Base-by-base conservation (phyloP, 2,888 invertebrate genomes). In the Dasysyrphus albostriatus region DNA sequence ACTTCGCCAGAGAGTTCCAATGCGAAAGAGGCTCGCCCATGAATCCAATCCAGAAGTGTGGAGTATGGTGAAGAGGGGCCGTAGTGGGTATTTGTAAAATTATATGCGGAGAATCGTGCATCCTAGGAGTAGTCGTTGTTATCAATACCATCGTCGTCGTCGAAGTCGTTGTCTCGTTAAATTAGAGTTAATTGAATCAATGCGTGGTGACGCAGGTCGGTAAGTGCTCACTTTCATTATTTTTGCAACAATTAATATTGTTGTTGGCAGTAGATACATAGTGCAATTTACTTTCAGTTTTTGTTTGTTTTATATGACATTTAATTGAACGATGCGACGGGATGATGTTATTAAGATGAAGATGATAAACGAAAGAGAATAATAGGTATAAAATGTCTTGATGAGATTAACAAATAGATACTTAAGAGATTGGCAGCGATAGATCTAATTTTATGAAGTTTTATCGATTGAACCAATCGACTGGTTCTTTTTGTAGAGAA, bases 21-120 rank as follows among this genome's bases (percentile, higher is more conserved):
- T 97, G 97, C 89, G 95, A 95, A 0, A 91, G 93, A 0, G 96
- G 95, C n/a, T 94, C 95, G 3, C 95, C 95, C 0, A 97, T 97
- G 97, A 97, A 97, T 93, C 97, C 97, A 0, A 91, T 90, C 16
- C 94, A 95, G 80, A 97, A 97, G 91, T 97, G 97, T 91, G 95
- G 95, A 58, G 96, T 97, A 34, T 97, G 97, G 96, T 96, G 75
- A 88, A 90, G 24, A 63, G 39, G 16, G 8, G 3, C 4, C 10
- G 70, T 47, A 7, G 51, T 39, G 75, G 16, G 12, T 4, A 42
- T 14, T 42, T 42, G 19, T 34, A 19, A 42, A 63, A 42, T 32
- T 49, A 32, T 49, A 10, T 34, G 34, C 7, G 9, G 14, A 34
- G 63, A 75, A 58, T 54, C 39, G 34, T 75, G 75, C 54, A 59